Evolutionary conservation across 2,113 vertebrate genomes (phyloP), one percentile per base, ranked within the genome.

Genomic region (Phylloscopus trochilus): DNA sequence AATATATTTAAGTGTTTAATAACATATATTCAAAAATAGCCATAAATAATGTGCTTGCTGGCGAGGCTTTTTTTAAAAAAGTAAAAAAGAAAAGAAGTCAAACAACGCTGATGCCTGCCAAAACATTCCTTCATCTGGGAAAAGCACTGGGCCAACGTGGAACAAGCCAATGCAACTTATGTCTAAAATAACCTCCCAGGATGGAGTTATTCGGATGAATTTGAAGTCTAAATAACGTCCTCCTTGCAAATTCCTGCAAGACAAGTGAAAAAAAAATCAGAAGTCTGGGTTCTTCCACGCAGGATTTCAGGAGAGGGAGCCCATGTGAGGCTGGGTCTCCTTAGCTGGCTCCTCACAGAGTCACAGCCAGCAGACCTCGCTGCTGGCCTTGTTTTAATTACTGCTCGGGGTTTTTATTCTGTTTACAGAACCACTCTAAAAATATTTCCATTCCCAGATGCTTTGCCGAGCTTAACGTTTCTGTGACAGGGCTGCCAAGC

Each of bases 361-460:
- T 22, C 46, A 23, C 83, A 85, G 91, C 81, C 82, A 78, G 55
- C 3, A 77, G 89, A 51, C 76, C 87, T 84, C 53, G 0, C 87
- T 67, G 75, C 75, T 39, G 87, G 91, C 83, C 96, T 93, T 94
- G 84, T 17, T 91, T 93, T 94, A 94, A 94, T 95, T 90, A 90
- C 26, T 20, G 43, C 75, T 66, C 4, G 0, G 56, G 72, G 21
- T 17, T 72, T 73, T 55, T 51, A 51, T 73, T 44, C 60, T 96
- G 89, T 96, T 95, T 95, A 96, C 95, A 96, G 93, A 96, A 72
- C 53, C 58, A 24, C 89, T 91, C 95, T 94, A 92, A 95, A 95
- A 96, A 95, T 96, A 94, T 93, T 94, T 95, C 93, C 95, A 95
- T 92, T 81, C 93, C 92, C 97, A 95, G 93, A 87, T 94, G 96